Evolutionary conservation across 2,797 vertebrate genomes (phyloP).

Genomic region (Kryptolebias ocellatus): DNA sequence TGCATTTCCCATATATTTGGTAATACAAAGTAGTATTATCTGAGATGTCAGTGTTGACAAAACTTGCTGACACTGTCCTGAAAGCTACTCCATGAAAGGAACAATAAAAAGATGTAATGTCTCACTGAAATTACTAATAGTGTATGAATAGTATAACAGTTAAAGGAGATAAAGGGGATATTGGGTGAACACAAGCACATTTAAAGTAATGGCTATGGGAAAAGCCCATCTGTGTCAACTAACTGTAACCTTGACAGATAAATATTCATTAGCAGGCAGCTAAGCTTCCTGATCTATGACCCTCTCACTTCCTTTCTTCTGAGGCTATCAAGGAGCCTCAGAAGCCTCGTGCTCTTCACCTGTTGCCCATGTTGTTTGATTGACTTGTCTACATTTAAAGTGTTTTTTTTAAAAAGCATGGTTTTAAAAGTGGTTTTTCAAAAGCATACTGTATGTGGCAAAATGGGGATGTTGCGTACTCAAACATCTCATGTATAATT

Average conservation of each 20-base stretch:
- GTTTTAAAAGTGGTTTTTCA: conserved; percentile 27
- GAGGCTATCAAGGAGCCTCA: conserved; percentile 41
- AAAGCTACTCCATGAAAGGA: too few relatives aligned
- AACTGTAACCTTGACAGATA: conserved; percentile 55
- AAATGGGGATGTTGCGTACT: conserved; percentile 7
- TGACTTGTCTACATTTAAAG: conserved; percentile 35
- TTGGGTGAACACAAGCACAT: conserved; percentile 20
- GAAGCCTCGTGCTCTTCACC: conserved; percentile 36
- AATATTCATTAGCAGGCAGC: conserved; percentile 67
- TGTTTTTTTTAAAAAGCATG: conserved; percentile 9
- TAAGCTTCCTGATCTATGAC: conserved; percentile 65
- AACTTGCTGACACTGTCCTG: too few relatives aligned
- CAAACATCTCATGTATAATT: conserved; percentile 31
- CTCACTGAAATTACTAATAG: too few relatives aligned
- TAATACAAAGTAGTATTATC: too few relatives aligned
- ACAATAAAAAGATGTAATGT: too few relatives aligned
- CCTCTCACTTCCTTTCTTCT: conserved; percentile 53
- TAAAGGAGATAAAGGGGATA: background rate
- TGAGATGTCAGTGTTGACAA: too few relatives aligned
- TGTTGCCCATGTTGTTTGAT: conserved; percentile 26
- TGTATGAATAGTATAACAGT: too few relatives aligned
- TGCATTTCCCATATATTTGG: too few relatives aligned
- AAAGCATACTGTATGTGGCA: conserved; percentile 7
- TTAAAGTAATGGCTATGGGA: conserved; percentile 37
- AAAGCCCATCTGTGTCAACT: conserved; percentile 40